Percentiles rank a stretch among this genome's conserved stretches.
Conservation (phyloP, 2,113 vertebrate species). For the Syrmaticus mikado region DNA sequence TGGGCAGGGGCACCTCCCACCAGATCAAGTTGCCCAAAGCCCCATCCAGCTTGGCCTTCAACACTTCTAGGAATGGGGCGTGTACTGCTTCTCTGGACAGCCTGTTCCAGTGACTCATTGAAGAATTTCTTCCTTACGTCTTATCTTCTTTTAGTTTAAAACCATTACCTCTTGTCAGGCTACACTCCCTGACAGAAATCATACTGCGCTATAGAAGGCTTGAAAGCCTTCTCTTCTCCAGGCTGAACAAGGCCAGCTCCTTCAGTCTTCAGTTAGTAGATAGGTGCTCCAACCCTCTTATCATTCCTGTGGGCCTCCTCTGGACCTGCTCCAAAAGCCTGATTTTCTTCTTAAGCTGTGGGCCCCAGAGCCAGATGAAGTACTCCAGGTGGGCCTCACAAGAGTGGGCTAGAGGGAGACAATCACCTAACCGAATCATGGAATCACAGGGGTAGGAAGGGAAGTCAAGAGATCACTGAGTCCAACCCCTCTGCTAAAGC, state of each 20-base stretch:
- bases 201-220: too few relatives aligned
- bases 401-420: not conserved
- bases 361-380: not conserved
- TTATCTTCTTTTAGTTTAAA: not conserved
- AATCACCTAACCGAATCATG: not conserved
- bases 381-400: not conserved
- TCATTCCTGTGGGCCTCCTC: not conserved
- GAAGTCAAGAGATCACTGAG: too few relatives aligned
- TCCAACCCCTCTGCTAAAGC: too few relatives aligned
- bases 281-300: not conserved
- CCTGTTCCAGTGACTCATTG: not conserved
- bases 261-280: not conserved
- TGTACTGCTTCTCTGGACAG: not conserved
- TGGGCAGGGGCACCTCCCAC: not conserved
- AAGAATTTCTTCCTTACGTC: not conserved
- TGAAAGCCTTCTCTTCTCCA: not conserved
- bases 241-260: not conserved
- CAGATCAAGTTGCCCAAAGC: not conserved
- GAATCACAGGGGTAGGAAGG: too few relatives aligned
- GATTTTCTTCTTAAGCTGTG: not conserved
- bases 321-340: too few relatives aligned
- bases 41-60: not conserved
- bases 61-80: not conserved
- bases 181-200: not conserved
- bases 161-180: not conserved